Conservation (phyloP, 2,888 invertebrate genomes). For the Drepanosiphum platanoidis region DNA sequence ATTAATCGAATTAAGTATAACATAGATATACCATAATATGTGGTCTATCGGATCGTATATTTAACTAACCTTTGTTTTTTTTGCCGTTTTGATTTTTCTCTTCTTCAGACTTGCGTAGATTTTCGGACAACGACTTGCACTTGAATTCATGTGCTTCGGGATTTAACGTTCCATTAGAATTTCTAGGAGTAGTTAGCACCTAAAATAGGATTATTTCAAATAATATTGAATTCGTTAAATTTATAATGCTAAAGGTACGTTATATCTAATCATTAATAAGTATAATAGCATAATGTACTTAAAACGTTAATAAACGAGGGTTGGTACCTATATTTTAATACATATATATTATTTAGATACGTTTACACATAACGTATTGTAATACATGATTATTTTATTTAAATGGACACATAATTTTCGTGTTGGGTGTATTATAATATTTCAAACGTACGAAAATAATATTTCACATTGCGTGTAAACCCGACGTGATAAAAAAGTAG, state of each 20-base stretch:
- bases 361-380: too few species aligned
- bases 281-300: not conserved
- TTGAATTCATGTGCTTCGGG: conserved; percentile 68
- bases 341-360: not conserved
- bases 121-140: conserved; percentile 64
- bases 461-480: not conserved
- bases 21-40: not conserved
- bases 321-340: not conserved
- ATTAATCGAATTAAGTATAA: too few species aligned
- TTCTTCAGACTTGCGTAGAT: conserved; percentile 63
- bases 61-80: conserved; percentile 57
- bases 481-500: not conserved
- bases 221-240: not conserved
- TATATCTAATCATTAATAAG: not conserved
- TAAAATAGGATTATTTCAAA: conserved; percentile 55
- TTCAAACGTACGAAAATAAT: not conserved
- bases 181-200: conserved; percentile 54
- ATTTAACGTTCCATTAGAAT: conserved; percentile 65
- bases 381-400: too few species aligned
- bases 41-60: not conserved
- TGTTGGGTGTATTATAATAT: not conserved
- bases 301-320: not conserved
- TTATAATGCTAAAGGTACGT: too few species aligned
- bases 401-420: too few species aligned
- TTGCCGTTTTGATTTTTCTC: conserved; percentile 61